Conservation (phyloP, 2,797 vertebrate species). For the Amblyopsis hoosieri region DNA sequence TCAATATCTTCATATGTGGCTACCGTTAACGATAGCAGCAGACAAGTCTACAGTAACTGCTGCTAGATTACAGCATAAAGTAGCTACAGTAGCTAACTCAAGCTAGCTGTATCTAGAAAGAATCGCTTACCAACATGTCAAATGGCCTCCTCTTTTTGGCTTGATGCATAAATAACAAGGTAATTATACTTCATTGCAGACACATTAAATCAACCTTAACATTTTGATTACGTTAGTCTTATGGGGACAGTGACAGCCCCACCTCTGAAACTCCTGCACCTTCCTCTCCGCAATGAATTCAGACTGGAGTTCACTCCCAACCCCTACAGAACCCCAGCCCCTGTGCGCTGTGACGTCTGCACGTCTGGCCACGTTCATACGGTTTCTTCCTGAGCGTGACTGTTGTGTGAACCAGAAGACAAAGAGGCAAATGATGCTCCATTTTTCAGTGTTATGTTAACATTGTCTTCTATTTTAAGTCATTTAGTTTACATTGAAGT, state of each 20-base stretch:
- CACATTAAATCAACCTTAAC: not conserved
- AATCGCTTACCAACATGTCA: constrained; percentile 49
- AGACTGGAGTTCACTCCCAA: constrained; percentile 16
- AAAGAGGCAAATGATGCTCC: too few species aligned
- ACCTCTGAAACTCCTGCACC: constrained; percentile 36
- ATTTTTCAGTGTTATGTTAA: too few species aligned
- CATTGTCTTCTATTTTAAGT: too few species aligned
- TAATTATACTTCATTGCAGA: constrained; percentile 33
- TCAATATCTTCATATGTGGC: not conserved
- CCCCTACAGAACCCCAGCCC: constrained; percentile 47
- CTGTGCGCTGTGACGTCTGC: constrained; percentile 47
- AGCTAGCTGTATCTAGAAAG: constrained; percentile 8
- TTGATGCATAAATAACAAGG: constrained; percentile 10
- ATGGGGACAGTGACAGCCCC: constrained; percentile 41
- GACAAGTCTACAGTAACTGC: constrained; percentile 22
- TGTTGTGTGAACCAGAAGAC: not conserved
- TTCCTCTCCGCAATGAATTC: constrained; percentile 44
- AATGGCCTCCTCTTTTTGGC: constrained; percentile 46
- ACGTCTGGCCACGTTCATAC: not conserved
- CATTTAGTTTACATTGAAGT: too few species aligned
- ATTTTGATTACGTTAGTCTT: constrained; percentile 16
- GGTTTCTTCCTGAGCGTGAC: not conserved
- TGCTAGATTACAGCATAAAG: constrained; percentile 50
- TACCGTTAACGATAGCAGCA: constrained; percentile 3
- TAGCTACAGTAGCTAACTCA: constrained; percentile 28